These are phyloP conservation scores for Tychaedon coryphoeus DNA, from an alignment of 2,113 vertebrate genomes.

Conservation along the genomic window DNA sequence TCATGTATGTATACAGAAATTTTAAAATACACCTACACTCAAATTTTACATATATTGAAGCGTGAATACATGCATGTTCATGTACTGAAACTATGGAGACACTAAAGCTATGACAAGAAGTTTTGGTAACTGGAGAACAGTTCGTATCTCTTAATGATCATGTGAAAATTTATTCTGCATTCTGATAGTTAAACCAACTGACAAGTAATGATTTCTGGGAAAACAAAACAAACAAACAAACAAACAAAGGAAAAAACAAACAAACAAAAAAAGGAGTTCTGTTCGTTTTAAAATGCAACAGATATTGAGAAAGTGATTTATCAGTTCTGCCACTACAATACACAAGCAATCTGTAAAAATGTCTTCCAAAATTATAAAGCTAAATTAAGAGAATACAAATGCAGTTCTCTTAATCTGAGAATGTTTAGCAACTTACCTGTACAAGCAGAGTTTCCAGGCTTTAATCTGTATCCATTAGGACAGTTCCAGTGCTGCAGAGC, in stretches of 20 bases:
- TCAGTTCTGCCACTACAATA: background rate
- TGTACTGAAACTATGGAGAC: background rate
- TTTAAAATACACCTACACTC: background rate
- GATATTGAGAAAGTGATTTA: background rate
- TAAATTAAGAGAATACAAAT: background rate
- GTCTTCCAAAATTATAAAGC: background rate
- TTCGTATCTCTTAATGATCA: background rate
- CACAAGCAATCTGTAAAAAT: background rate
- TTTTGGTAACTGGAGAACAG: background rate
- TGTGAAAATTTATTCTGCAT: background rate
- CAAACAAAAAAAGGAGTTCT: background rate
- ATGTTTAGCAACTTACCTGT: conserved; percentile 75
- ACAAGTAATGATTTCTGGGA: background rate
- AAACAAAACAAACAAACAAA: background rate
- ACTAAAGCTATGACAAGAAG: background rate
- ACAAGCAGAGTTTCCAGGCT: conserved; percentile 69
- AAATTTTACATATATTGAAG: background rate
- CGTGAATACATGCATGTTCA: fast-evolving
- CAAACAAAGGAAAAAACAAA: background rate
- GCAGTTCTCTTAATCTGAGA: background rate
- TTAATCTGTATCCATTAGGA: conserved; percentile 33
- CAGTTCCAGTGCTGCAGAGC: conserved; percentile 53
- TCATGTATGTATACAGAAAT: background rate
- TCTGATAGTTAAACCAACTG: background rate
- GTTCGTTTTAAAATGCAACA: background rate